These are phyloP conservation scores for Chromobotia macracanthus DNA, from an alignment of 2,797 vertebrate species.

Conservation along the genomic window DNA sequence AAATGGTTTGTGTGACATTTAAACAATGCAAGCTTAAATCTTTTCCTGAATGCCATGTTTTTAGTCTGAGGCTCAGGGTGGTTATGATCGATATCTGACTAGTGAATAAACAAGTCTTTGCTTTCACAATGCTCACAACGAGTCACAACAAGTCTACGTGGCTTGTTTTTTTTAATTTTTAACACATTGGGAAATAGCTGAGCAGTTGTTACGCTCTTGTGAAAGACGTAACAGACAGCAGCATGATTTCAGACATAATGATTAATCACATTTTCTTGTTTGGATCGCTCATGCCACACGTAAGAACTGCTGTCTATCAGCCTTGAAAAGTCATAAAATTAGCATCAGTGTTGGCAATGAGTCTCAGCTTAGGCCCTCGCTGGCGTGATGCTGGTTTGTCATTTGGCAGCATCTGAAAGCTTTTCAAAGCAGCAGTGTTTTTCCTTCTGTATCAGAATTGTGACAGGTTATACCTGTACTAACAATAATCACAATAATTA, in stretches of 20 bases:
- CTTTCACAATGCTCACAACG: conserved; percentile 14
- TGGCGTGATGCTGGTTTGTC: background rate
- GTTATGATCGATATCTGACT: conserved; percentile 23
- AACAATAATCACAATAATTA: background rate
- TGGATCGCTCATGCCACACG: background rate
- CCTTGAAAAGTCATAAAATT: background rate
- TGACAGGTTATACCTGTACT: background rate
- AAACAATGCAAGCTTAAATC: background rate
- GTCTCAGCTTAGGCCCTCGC: background rate
- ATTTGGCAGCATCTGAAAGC: background rate
- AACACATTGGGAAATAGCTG: conserved; percentile 2
- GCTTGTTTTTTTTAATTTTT: background rate
- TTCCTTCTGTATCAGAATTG: background rate
- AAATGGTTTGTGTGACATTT: conserved; percentile 40
- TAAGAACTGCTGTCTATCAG: background rate
- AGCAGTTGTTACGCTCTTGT: conserved; percentile 26
- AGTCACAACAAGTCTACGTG: background rate
- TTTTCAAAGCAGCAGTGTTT: conserved; percentile 2
- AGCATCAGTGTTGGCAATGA: background rate
- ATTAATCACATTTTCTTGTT: conserved; percentile 36
- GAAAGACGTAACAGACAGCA: conserved; percentile 16
- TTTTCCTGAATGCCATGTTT: conserved; percentile 24
- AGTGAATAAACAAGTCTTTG: conserved; percentile 20
- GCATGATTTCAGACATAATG: conserved; percentile 13
- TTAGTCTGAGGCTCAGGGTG: background rate